A percentile compares a stretch with the other conserved stretches of the same genome.
These are phyloP conservation scores for Hybognathus amarus DNA, from an alignment of 2,797 vertebrate genomes.

Conservation along the genomic window DNA sequence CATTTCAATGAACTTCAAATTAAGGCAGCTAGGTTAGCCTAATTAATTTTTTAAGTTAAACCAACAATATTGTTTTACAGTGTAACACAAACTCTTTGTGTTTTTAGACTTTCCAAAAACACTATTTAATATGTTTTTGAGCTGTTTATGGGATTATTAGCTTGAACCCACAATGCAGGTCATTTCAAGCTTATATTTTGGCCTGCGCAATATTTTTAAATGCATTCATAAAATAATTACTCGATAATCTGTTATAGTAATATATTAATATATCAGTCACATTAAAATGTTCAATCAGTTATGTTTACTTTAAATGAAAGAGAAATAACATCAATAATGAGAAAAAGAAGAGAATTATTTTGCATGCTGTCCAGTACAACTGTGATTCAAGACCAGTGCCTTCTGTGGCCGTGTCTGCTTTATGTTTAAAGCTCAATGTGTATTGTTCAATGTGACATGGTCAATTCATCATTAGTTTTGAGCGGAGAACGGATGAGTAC, in stretches of 20 bases:
- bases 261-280: slow-evolving; percentile 8
- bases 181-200: background rate
- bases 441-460: slow-evolving; percentile 96
- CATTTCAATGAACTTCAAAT: too few relatives aligned
- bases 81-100: background rate
- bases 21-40: too few relatives aligned
- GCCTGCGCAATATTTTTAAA: background rate
- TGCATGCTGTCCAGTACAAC: slow-evolving; percentile 16
- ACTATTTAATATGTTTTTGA: background rate
- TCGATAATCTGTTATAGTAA: background rate
- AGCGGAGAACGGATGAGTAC: slow-evolving; percentile 97
- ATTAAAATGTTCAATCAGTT: slow-evolving; percentile 5
- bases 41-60: too few relatives aligned
- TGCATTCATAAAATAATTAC: slow-evolving; percentile 2
- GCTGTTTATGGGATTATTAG: background rate
- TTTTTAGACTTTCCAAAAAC: background rate
- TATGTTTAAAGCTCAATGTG: slow-evolving; percentile 84
- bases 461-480: slow-evolving; percentile 99
- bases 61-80: too few relatives aligned
- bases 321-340: slow-evolving; percentile 19
- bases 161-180: background rate
- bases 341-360: background rate
- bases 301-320: background rate
- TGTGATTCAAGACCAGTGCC: slow-evolving; percentile 62
- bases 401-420: slow-evolving; percentile 77